phyloP scores from a whole-genome alignment of 2,113 vertebrate species.

The Cranoglanis bouderius region DNA sequence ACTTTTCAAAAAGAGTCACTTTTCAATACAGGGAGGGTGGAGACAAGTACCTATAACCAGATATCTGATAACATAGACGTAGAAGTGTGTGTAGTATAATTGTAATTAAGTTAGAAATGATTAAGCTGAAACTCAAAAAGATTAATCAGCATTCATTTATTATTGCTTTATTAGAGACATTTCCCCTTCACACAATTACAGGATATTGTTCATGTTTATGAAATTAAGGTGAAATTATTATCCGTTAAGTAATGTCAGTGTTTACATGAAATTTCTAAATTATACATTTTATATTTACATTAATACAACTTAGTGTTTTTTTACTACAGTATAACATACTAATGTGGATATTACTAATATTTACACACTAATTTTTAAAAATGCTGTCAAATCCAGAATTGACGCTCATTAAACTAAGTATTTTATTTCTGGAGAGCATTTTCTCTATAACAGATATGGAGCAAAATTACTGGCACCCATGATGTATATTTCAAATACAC shows the following conservation, averaged over 20 bases:
- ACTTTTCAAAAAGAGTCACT: neutral
- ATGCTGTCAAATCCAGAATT: neutral
- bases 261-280: neutral
- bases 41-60: neutral
- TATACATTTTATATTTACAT: neutral
- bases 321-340: neutral
- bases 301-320: neutral
- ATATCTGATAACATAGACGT: neutral
- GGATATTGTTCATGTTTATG: neutral
- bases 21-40: neutral
- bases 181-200: neutral
- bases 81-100: neutral
- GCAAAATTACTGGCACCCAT: neutral
- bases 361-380: neutral
- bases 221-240: neutral
- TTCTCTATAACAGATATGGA: neutral
- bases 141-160: neutral
- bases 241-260: neutral
- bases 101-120: neutral
- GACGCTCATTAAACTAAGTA: neutral
- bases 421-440: neutral
- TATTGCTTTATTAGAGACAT: neutral
- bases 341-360: neutral
- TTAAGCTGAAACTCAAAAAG: neutral
- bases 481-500: neutral